Evolutionary conservation across 2,888 invertebrate species (phyloP).

Genomic region (Lamellibrachia columna): DNA sequence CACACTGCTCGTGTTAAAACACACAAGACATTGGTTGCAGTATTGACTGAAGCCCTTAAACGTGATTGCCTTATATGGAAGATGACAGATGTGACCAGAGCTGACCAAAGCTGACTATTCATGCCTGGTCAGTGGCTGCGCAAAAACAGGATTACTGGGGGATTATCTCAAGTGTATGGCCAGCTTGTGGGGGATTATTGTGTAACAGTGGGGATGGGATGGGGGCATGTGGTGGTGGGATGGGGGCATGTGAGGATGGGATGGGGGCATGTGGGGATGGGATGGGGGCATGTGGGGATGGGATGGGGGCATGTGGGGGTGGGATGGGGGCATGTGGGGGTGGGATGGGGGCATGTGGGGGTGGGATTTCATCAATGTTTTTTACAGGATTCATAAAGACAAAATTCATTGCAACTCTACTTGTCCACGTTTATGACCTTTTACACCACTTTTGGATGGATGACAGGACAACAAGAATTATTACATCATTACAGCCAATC

Average conservation of each 20-base stretch:
- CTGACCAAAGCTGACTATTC: too few species aligned
- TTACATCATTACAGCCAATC: neutral
- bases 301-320: neutral
- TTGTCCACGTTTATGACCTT: neutral
- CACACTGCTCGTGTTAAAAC: neutral
- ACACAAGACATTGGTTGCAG: neutral
- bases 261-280: neutral
- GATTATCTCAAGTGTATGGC: neutral
- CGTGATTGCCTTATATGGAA: neutral
- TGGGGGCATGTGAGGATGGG: neutral
- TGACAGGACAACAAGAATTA: too few species aligned
- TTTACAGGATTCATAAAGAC: neutral
- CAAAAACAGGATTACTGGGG: neutral
- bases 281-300: neutral
- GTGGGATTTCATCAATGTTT: neutral
- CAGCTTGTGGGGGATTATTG: neutral
- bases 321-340: neutral
- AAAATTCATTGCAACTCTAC: neutral
- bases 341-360: neutral
- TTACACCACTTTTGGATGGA: too few species aligned
- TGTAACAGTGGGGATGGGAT: neutral
- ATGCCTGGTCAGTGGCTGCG: neutral
- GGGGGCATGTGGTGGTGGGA: too few species aligned
- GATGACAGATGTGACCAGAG: neutral
- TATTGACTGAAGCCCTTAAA: neutral